Percentiles rank a stretch among this genome's conserved stretches.
Conservation (phyloP, 1,140 invertebrate species). For the Thrips palmi region DNA sequence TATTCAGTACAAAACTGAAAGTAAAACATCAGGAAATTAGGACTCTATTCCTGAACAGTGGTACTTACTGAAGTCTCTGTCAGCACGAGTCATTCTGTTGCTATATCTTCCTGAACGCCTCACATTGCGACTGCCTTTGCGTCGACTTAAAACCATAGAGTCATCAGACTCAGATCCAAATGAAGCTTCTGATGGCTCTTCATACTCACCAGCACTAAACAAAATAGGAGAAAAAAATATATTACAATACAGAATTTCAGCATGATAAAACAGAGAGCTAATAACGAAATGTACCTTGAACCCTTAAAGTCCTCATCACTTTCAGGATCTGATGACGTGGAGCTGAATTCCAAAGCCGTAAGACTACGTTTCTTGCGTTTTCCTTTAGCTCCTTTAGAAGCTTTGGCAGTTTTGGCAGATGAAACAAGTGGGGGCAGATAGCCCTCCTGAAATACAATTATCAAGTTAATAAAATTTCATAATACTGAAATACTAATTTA, state of each 20-base stretch:
- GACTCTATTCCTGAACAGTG: neutral
- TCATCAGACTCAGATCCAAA: conserved; percentile 39
- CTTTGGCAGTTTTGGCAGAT: conserved; percentile 4
- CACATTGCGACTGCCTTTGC: conserved; percentile 17
- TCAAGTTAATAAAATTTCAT: no score
- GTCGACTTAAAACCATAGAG: conserved; percentile 19
- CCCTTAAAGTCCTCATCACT: conserved; percentile 78
- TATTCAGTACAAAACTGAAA: conserved; percentile 2
- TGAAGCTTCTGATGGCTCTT: conserved; percentile 32
- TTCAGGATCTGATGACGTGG: conserved; percentile 53
- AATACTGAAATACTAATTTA: no score
- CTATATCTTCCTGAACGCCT: conserved; percentile 33
- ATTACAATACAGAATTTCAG: neutral
- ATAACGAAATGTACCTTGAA: conserved; percentile 27
- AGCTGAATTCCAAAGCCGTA: conserved; percentile 62
- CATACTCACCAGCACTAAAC: conserved; percentile 32
- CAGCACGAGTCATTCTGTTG: conserved; percentile 32
- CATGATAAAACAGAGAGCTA: no score
- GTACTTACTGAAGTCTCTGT: conserved; percentile 36
- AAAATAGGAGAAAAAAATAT: conserved; percentile 1
- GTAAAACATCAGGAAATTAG: neutral
- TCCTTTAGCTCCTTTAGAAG: conserved; percentile 14
- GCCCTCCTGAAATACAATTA: conserved; percentile 6
- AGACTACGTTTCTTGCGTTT: conserved; percentile 53
- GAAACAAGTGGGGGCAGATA: conserved; percentile 18